Percentiles rank a stretch among this genome's conserved stretches.
phyloP scores from a whole-genome alignment of 2,113 vertebrate species.

The Raphicerus campestris region DNA sequence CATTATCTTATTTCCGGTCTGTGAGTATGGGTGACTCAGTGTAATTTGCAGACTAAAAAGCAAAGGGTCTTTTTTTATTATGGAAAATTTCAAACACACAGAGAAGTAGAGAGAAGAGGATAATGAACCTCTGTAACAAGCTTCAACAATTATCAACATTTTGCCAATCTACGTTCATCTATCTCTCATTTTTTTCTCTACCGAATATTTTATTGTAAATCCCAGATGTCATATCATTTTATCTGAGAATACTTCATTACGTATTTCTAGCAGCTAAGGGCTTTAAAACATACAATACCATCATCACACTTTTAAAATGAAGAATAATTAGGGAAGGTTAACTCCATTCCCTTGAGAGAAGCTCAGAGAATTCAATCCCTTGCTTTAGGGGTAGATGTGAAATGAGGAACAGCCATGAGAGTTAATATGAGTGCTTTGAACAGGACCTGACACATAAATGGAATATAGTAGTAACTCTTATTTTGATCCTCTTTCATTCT shows the following conservation, averaged over 20 bases:
- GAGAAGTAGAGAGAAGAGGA: constrained; percentile 29
- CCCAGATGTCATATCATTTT: constrained; percentile 29
- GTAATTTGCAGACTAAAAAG: constrained; percentile 42
- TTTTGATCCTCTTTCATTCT: constrained; percentile 31
- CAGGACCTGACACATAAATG: neutral
- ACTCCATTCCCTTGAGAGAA: neutral
- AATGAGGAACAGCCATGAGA: neutral
- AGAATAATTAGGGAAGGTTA: constrained; percentile 19
- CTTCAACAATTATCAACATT: constrained; percentile 47
- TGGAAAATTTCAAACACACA: constrained; percentile 46
- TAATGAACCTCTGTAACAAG: constrained; percentile 38
- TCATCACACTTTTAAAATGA: constrained; percentile 35
- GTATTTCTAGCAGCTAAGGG: neutral
- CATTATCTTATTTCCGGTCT: constrained; percentile 58
- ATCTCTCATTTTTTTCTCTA: no score
- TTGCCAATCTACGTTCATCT: constrained; percentile 37
- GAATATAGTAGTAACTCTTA: neutral
- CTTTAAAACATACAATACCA: constrained; percentile 13
- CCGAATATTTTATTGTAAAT: no score
- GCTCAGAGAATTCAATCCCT: neutral
- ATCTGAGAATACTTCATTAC: constrained; percentile 35
- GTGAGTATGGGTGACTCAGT: constrained; percentile 35
- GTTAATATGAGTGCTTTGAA: constrained; percentile 8
- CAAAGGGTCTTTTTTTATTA: constrained; percentile 1
- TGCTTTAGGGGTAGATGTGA: neutral